Evolutionary conservation across 1,140 invertebrate species (phyloP).

Genomic region (Macrostomum lignano): DNA sequence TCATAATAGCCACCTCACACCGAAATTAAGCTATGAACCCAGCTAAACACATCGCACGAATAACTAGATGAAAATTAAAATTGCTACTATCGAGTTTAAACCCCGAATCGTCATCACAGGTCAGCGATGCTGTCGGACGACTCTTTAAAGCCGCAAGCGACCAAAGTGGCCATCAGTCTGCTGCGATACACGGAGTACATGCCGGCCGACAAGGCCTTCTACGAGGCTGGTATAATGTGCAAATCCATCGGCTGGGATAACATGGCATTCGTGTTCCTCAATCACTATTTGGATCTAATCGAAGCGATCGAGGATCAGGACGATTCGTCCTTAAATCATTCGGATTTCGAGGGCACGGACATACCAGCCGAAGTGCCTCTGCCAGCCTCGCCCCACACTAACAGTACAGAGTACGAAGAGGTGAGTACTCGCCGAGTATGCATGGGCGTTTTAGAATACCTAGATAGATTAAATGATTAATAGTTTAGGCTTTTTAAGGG

Average conservation of each 20-base stretch:
- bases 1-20: no score
- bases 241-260: slow-evolving; percentile 40
- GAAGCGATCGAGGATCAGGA: slow-evolving; percentile 41
- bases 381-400: slow-evolving; percentile 33
- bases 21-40: no score
- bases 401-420: neutral
- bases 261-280: slow-evolving; percentile 78
- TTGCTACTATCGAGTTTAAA: no score
- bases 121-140: no score
- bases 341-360: slow-evolving; percentile 54
- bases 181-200: slow-evolving; percentile 63
- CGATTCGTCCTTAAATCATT: slow-evolving; percentile 44
- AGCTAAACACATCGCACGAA: no score
- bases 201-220: slow-evolving; percentile 64
- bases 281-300: slow-evolving; percentile 72
- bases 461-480: no score
- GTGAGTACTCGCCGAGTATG: no score
- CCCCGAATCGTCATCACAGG: no score
- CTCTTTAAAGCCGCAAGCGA: slow-evolving; percentile 10
- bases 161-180: slow-evolving; percentile 36
- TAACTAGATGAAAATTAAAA: no score
- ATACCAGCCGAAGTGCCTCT: slow-evolving; percentile 55
- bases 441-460: no score
- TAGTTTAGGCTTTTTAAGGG: no score
- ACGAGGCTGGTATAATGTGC: slow-evolving; percentile 43